Conservation (phyloP, 2,888 invertebrate genomes). For the Halocaridina rubra region DNA sequence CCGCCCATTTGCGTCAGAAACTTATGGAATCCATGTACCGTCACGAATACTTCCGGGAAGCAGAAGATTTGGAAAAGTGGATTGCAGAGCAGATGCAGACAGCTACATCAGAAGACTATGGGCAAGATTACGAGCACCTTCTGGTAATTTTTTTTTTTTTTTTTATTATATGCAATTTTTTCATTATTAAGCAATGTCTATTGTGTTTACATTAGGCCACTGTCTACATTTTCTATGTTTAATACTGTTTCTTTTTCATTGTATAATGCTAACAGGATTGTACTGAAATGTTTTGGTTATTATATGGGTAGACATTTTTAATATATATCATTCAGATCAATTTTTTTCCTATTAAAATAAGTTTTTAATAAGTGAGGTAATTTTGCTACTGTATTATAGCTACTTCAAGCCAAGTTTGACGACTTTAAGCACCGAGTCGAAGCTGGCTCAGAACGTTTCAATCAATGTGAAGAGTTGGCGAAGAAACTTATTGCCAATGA, state of each 20-base stretch:
- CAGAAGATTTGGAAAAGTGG: conserved; percentile 91
- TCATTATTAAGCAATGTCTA: too few species aligned
- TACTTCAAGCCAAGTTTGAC: conserved; percentile 89
- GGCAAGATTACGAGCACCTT: conserved; percentile 92
- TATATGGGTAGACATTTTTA: too few species aligned
- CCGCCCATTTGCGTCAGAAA: conserved; percentile 82
- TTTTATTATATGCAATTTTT: too few species aligned
- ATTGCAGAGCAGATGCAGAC: conserved; percentile 89
- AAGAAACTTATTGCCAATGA: conserved; percentile 87
- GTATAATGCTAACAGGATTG: too few species aligned
- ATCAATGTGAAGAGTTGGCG: conserved; percentile 89
- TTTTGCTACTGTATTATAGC: conserved; percentile 70
- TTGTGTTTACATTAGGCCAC: too few species aligned
- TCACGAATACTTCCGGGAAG: conserved; percentile 91
- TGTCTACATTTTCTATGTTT: too few species aligned
- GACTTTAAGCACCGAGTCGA: conserved; percentile 92
- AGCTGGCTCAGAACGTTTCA: conserved; percentile 89
- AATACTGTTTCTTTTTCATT: too few species aligned
- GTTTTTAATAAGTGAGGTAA: too few species aligned
- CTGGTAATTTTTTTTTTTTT: conserved; percentile 71
- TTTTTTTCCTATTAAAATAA: too few species aligned
- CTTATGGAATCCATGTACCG: conserved; percentile 91
- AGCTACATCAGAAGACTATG: conserved; percentile 92
- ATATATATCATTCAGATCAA: too few species aligned
- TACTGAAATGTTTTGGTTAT: too few species aligned